Evolutionary conservation across 2,113 vertebrate genomes (phyloP).

Genomic region (Heterocephalus glaber): DNA sequence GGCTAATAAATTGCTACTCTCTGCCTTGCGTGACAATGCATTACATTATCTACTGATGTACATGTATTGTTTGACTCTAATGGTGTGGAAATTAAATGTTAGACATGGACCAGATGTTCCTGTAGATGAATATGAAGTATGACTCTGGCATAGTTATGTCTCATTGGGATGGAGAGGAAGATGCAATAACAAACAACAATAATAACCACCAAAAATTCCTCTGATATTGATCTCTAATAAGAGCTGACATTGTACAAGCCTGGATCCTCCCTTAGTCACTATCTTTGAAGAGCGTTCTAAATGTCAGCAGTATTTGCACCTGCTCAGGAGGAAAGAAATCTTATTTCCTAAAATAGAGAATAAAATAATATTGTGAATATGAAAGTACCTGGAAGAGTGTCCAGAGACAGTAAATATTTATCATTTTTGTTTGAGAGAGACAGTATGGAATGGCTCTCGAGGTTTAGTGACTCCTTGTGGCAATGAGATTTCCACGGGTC

Average conservation of each 20-base stretch:
- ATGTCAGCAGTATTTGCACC: conserved; percentile 58
- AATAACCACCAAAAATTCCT: not conserved
- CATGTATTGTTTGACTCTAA: conserved; percentile 90
- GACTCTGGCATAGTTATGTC: conserved; percentile 83
- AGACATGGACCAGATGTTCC: conserved; percentile 90
- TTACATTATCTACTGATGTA: conserved; percentile 91
- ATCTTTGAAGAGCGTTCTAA: conserved; percentile 62
- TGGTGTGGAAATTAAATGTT: conserved; percentile 91
- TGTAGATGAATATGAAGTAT: conserved; percentile 89
- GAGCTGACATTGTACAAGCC: conserved; percentile 15
- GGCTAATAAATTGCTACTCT: conserved; percentile 91
- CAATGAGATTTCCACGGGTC: conserved; percentile 62
- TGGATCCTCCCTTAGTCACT: conserved; percentile 4
- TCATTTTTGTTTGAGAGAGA: conserved; percentile 66
- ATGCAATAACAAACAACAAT: conserved; percentile 14
- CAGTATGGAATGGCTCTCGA: conserved; percentile 22
- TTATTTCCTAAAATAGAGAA: conserved; percentile 68
- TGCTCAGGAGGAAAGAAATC: conserved; percentile 32
- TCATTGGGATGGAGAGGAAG: conserved; percentile 80
- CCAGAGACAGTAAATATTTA: conserved; percentile 59
- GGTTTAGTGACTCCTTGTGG: conserved; percentile 32
- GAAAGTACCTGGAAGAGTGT: conserved; percentile 60
- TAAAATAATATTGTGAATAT: conserved; percentile 58
- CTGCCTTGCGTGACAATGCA: conserved; percentile 89
- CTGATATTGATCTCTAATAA: not conserved